Evolutionary conservation across 2,797 vertebrate species (phyloP).

Genomic region (Hypotaenidia philippensis): DNA sequence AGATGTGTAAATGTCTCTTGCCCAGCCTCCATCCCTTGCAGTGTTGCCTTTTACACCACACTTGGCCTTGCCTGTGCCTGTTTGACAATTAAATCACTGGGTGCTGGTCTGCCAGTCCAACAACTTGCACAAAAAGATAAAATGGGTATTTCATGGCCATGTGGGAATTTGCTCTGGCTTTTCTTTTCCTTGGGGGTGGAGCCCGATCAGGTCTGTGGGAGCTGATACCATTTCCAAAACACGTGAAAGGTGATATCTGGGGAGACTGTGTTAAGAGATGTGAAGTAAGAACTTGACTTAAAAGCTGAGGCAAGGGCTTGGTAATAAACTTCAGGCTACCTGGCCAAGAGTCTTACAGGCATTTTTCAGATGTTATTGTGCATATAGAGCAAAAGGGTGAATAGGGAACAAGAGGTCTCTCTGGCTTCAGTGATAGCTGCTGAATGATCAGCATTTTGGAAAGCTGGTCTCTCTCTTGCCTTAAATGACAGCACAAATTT

Average conservation of each 20-base stretch:
- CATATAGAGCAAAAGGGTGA: not conserved
- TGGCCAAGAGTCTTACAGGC: not conserved
- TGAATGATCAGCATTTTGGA: not conserved
- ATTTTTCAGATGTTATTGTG: not conserved
- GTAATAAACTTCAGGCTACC: not conserved
- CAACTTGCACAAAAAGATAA: not conserved
- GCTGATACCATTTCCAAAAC: not conserved
- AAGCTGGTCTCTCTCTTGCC: not conserved
- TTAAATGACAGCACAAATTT: not conserved
- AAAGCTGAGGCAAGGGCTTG: not conserved
- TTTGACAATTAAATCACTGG: not conserved
- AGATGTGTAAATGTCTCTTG: not conserved
- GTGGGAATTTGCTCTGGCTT: not conserved
- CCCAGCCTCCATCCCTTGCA: not conserved
- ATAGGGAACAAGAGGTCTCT: not conserved
- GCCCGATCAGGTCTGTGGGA: accelerated
- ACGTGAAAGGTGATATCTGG: not conserved
- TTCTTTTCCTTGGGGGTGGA: not conserved
- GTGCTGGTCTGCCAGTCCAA: not conserved
- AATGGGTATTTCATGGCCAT: not conserved
- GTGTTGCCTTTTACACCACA: not conserved
- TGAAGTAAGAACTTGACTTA: not conserved
- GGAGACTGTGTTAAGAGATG: not conserved
- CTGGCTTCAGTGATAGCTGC: not conserved
- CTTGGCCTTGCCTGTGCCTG: not conserved